Base-by-base conservation (phyloP, 2,888 invertebrate species). In the Caenorhabditis uteleia region DNA sequence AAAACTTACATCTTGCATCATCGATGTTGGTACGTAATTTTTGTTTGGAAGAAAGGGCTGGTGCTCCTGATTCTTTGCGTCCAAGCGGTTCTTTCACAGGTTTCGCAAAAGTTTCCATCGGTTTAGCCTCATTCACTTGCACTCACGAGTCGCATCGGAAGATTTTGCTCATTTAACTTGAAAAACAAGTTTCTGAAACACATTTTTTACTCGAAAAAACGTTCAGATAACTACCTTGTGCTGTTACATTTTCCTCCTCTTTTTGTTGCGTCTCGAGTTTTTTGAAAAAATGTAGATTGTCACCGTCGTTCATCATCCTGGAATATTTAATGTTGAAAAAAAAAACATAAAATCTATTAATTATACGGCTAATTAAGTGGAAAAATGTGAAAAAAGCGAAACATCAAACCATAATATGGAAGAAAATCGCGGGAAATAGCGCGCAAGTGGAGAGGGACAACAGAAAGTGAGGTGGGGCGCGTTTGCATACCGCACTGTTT, bases 41-140 rank as follows among this genome's bases (percentile, higher is more conserved):
- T 20, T 65, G 54, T 7, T 69, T 69, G 21, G 67, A 64, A 1
- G 70, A 47, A 51, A 70, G 67, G 5, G 69, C 49, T 6, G 65
- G 68, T 8, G 16, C 27, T 16, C 16, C 25, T 26, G 62, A 62
- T 29, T 56, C 48, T 16, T 51, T 56, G 3, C 62, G 34, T 21
- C 53, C 62, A 20, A 61, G 36, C 21, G 44, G 45, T 16, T 50
- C 39, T 27, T 43, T 29, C n/a, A n/a, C n/a, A 6, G 20, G 3
- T 27, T 27, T 27, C 26, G n/a, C 25, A 4, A 18, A 23, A 12
- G 16, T 3, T 16, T 4, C 42, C n/a, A n/a, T n/a, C n/a, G 26
- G 12, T 4, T 26, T 27, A 27, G 16, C n/a, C n/a, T 25, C 27
- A 34, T 42, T 46, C 21, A 50, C 53, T 25, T 49, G 55, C 21